Evolutionary conservation across 92 coral and sea anemone genomes (phyloP).

Genomic region (Ricordea florida): DNA sequence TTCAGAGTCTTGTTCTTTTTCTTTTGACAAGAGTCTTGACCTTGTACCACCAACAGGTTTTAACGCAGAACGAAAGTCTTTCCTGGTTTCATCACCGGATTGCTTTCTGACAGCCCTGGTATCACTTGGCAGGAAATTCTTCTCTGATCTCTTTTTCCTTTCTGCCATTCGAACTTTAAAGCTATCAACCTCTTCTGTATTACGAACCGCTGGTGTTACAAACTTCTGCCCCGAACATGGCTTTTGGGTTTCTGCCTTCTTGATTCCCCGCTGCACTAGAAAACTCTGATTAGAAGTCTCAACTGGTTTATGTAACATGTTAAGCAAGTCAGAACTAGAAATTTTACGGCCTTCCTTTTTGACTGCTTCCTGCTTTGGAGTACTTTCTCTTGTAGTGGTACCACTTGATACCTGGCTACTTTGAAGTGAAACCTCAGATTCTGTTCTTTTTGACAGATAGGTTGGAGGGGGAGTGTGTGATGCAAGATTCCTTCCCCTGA

Average conservation of each 20-base stretch:
- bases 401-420: neutral
- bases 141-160: conserved; percentile 68
- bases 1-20: neutral
- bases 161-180: conserved; percentile 68
- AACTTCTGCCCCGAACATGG: conserved; percentile 28
- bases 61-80: conserved; percentile 66
- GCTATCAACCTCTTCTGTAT: conserved; percentile 50
- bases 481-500: neutral
- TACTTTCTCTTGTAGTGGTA: neutral
- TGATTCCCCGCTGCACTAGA: conserved; percentile 45
- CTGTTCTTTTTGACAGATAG: conserved; percentile 31
- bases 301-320: conserved; percentile 59
- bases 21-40: neutral
- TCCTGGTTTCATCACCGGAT: conserved; percentile 13
- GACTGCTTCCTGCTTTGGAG: conserved; percentile 12
- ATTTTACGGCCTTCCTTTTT: conserved; percentile 43
- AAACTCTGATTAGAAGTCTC: conserved; percentile 36
- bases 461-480: conserved; percentile 39
- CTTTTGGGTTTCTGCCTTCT: conserved; percentile 47
- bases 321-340: conserved; percentile 79
- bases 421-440: conserved; percentile 15
- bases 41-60: conserved; percentile 41
- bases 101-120: neutral
- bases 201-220: conserved; percentile 27
- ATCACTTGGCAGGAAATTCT: conserved; percentile 31